Evolutionary conservation across 2,888 invertebrate species (phyloP), one percentile per base, ranked within the genome.

Genomic region (Neelides folsomi): DNA sequence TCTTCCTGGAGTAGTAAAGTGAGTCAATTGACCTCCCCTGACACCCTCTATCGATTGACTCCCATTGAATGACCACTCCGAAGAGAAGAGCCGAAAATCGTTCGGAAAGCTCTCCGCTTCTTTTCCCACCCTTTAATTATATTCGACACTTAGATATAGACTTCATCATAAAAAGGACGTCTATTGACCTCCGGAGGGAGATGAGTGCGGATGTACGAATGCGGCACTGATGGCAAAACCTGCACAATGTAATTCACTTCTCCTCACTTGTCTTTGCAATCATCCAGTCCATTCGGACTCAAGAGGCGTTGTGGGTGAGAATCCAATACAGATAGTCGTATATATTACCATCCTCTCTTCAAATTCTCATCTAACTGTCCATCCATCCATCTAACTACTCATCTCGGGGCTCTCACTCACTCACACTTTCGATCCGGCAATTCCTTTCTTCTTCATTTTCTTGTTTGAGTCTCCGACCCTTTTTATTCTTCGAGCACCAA

Each of bases 21-120:
- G 62, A 62, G 62, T 62, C 60, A 62, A 60, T 62, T 62, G 62
- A 62, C 62, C 62, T 60, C 60, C 58, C 62, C 59, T 58, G 59
- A 62, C 62, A 59, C 62, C 58, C 62, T 57, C 54, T 59, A 59
- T 62, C 62, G 62, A 62, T 62, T 62, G 57, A 57, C 57, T 58
- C 51, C 48, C 46, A 50, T 49, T 47, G 49, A 55, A 52, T 55
- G 54, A 49, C 52, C 51, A 55, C 41, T 34, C 13, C 37, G 43
- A 49, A 43, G 49, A 49, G 43, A 42, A 49, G 37, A 37, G 37
- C 35, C 43, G 47, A 53, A 48, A 56, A 51, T 56, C 53, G 56
- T 51, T 51, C 50, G 54, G 47, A 51, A 51, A 57, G 51, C 51
- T 56, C 50, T 53, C 52, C 51, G 56, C 51, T 41, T 39, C 18